Evolutionary conservation across 2,113 vertebrate genomes (phyloP).

Genomic region (Sebastes fasciatus): DNA sequence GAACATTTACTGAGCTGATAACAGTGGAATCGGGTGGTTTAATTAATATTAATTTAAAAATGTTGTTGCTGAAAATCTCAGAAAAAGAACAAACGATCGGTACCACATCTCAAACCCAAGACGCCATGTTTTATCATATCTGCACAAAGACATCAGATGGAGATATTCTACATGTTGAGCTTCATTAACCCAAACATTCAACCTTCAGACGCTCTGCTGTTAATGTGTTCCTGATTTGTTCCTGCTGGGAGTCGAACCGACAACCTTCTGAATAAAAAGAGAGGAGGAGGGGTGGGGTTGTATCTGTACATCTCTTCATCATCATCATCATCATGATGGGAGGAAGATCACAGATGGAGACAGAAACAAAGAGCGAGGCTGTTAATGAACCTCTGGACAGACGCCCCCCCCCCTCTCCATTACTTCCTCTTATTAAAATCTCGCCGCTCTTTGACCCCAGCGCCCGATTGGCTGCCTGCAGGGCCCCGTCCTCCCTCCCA

Average conservation of each 20-base stretch:
- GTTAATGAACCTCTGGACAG: slow-evolving; percentile 71
- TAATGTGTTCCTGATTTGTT: neutral
- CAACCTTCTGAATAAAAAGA: neutral
- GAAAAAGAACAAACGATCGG: too few species aligned
- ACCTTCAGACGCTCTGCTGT: neutral
- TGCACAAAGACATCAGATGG: too few species aligned
- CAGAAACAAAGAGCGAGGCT: slow-evolving; percentile 25
- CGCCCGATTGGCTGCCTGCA: slow-evolving; percentile 76
- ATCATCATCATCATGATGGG: neutral
- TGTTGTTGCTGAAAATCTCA: too few species aligned
- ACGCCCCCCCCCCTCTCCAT: slow-evolving; percentile 45
- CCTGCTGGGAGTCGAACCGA: neutral
- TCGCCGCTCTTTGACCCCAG: slow-evolving; percentile 70
- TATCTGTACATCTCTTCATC: neutral
- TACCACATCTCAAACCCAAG: neutral
- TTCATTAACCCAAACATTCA: too few species aligned
- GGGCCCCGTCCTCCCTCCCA: slow-evolving; percentile 47
- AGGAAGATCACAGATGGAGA: neutral
- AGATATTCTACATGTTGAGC: too few species aligned
- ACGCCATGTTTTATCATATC: neutral
- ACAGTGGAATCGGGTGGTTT: too few species aligned
- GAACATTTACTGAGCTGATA: too few species aligned
- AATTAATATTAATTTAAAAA: too few species aligned
- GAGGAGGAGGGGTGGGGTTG: neutral
- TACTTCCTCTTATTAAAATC: slow-evolving; percentile 82